A percentile compares a stretch with the other conserved stretches of the same genome.
Evolutionary conservation across 2,888 invertebrate genomes (phyloP).

Genomic region (Eumerus sabulonum): DNA sequence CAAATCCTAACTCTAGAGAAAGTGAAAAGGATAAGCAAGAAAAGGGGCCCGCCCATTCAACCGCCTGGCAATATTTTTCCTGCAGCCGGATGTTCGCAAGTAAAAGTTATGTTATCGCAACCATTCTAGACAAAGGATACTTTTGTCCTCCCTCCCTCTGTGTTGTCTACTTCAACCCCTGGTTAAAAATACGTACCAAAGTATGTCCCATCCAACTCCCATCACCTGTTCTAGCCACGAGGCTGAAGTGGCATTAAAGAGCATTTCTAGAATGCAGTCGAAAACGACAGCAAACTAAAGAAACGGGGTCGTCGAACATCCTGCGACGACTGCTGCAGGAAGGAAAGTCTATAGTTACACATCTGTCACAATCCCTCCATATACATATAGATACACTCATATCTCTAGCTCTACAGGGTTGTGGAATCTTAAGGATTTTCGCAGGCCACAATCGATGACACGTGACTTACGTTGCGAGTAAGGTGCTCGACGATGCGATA

Average conservation of each 20-base stretch:
- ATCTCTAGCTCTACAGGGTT: neutral
- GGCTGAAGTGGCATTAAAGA: neutral
- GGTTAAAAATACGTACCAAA: no score
- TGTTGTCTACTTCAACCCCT: no score
- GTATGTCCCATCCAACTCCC: no score
- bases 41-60: neutral
- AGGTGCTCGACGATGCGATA: conserved; percentile 29
- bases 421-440: conserved; percentile 29
- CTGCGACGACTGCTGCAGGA: conserved; percentile 17
- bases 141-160: conserved; percentile 2
- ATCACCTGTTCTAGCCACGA: neutral
- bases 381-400: neutral
- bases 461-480: conserved; percentile 47
- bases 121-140: conserved; percentile 31
- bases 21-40: neutral
- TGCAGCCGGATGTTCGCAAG: conserved; percentile 44
- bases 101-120: conserved; percentile 61
- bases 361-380: neutral
- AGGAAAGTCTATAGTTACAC: conserved; percentile 1
- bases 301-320: conserved; percentile 51
- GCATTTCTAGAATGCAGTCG: conserved; percentile 36
- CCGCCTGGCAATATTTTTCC: conserved; percentile 8
- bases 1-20: conserved; percentile 6
- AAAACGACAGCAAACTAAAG: conserved; percentile 4
- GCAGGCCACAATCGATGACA: conserved; percentile 64